phyloP scores from a whole-genome alignment of 64 coral and sea anemone species.

The Dendrophyllia cribrosa region DNA sequence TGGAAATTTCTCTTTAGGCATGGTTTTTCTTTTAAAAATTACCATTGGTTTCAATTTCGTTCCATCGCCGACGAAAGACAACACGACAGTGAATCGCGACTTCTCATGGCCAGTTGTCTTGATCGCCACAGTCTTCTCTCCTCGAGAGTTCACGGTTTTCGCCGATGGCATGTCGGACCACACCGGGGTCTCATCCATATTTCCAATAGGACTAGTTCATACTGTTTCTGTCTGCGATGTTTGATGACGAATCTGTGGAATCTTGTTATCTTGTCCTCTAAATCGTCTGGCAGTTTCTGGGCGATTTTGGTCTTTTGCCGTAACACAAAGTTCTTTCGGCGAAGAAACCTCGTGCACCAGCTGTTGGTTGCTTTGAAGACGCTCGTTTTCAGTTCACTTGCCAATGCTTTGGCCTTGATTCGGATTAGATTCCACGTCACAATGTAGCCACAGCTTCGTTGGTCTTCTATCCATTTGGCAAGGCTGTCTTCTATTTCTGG shows the following conservation, averaged over 20 bases:
- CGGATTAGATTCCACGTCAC: no score
- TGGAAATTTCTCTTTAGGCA: conserved; percentile 62
- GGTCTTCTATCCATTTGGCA: conserved; percentile 27
- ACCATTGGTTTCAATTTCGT: conserved; percentile 44
- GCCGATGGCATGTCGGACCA: conserved; percentile 10
- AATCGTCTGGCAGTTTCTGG: neutral
- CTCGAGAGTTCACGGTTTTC: neutral
- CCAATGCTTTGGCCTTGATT: neutral
- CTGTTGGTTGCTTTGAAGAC: neutral
- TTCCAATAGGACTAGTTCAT: conserved; percentile 1
- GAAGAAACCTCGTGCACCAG: neutral
- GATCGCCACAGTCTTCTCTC: conserved; percentile 9
- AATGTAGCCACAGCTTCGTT: neutral
- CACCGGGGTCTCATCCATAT: neutral
- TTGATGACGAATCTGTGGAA: neutral
- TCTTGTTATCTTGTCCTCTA: neutral
- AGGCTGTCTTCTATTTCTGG: neutral
- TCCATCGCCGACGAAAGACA: conserved; percentile 4
- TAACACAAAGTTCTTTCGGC: neutral
- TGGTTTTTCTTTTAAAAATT: conserved; percentile 45
- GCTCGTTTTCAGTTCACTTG: no score
- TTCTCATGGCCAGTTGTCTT: conserved; percentile 32
- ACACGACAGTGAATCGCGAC: conserved; percentile 1
- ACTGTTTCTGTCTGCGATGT: neutral
- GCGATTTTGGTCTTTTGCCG: conserved; percentile 13